These are phyloP conservation scores for Protophormia terraenovae DNA, from an alignment of 2,888 invertebrate species.

Conservation along the genomic window DNA sequence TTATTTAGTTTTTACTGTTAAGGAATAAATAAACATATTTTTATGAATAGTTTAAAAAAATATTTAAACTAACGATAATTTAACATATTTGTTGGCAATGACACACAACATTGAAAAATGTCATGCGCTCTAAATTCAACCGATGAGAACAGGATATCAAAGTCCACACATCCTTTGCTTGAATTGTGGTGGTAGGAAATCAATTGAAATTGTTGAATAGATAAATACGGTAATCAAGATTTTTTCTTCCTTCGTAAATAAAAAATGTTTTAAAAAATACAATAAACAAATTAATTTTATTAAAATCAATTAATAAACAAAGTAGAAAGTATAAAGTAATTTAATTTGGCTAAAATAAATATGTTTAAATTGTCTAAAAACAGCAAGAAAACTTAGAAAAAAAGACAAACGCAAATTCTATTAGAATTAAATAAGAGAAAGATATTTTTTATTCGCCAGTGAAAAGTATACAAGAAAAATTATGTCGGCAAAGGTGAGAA, in stretches of 20 bases:
- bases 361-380: constrained; percentile 20
- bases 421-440: constrained; percentile 13
- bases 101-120: not conserved
- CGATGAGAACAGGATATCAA: constrained; percentile 44
- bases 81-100: constrained; percentile 30
- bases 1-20: too few relatives aligned
- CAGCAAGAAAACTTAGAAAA: constrained; percentile 23
- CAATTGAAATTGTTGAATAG: constrained; percentile 67
- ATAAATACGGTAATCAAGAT: constrained; percentile 61
- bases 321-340: not conserved
- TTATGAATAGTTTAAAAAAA: too few relatives aligned
- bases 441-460: constrained; percentile 33
- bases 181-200: constrained; percentile 51
- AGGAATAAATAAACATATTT: too few relatives aligned
- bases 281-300: not conserved
- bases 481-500: constrained; percentile 67
- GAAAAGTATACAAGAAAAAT: constrained; percentile 58
- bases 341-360: not conserved
- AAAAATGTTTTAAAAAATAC: constrained; percentile 24
- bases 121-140: constrained; percentile 28
- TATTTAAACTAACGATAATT: not conserved
- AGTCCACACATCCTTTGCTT: constrained; percentile 35
- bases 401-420: constrained; percentile 14
- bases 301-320: not conserved
- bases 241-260: constrained; percentile 31